Evolutionary conservation across 2,888 invertebrate genomes (phyloP), one percentile per base, ranked within the genome.

Genomic region (Meteorus cinctellus): DNA sequence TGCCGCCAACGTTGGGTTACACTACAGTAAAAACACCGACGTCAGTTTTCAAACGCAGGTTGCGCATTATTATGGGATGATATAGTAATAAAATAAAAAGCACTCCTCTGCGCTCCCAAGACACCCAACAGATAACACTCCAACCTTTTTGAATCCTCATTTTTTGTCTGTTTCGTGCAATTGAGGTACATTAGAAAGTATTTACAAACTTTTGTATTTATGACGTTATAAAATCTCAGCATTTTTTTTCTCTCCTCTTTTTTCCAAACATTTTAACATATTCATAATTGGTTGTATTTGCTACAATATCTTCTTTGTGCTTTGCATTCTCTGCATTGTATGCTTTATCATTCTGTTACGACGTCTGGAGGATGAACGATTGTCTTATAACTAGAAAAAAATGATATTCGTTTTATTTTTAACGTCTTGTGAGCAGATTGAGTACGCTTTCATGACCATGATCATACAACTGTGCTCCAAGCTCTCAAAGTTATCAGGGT

Each of bases 11-110:
- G 83, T 83, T 82, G 85, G 81, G 83, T 27, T 72, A 72, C 84
- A 86, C 86, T 87, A 87, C 84, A 86, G 87, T 87, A 87, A 87
- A 89, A 89, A 89, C 86, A 88, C 85, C 85, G 84, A 83, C 84
- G 85, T 83, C 84, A 82, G 82, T 85, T 80, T 82, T 82, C 81
- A 41, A 63, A 24, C 48, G 77, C 77, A 85, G 83, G 84, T 84
- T 85, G 84, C 82, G 85, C 84, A 84, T 87, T 88, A 85, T 72
- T 60, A 73, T 83, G 82, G 83, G 81, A 83, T 82, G 84, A 86
- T 84, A 85, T 83, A 83, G 84, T 85, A 85, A 84, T 86, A 86
- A 84, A 87, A 86, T 86, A 86, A 86, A 87, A 86, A 85, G 86
- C 86, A 85, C 84, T 69, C 12, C 72, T 31, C 51, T 16, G n/a